Evolutionary conservation across 2,797 vertebrate genomes (phyloP), one percentile per base, ranked within the genome.

Genomic region (Etheostoma perlongum): DNA sequence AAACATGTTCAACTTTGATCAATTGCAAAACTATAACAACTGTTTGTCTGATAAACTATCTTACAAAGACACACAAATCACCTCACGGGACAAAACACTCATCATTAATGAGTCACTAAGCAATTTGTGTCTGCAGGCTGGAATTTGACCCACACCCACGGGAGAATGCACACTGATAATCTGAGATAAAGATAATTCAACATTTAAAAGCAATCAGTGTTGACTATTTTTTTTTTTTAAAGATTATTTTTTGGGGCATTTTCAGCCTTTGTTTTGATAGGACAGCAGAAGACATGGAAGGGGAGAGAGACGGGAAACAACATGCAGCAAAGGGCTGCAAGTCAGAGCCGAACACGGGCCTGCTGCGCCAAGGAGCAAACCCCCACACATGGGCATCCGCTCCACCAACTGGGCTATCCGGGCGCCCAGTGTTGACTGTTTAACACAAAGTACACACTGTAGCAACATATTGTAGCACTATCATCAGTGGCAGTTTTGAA

Each of bases 141-240:
- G 79, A 90, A 76, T 92, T 90, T 88, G 91, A 89, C 79, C 76
- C 54, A 72, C 51, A 36, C 18, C 49, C 46, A 48, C 27, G 81
- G 44, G 15, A 76, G n/a, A 66, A 62, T 73, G 48, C 72, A 76
- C 23, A 23, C 59, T 74, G 67, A 83, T 49, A 67, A 72, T 55
- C 40, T 51, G n/a, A 74, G 69, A 76, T 55, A 71, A 82, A 78
- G 48, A 9, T 33, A 49, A 71, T 61, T 33, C 16, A n/a, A 46
- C 7, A 12, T 70, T 62, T 69, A 51, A 72, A 80, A 81, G 73
- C 36, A 73, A 69, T 80, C 42, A 1, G 15, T 13, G 12, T 40
- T 40, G 5, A 2, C 2, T 60, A 7, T 19, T 52, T 13, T 27
- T 27, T 27, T 30, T 6, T 6, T 30, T 30, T 30, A 27, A 27